Base-by-base conservation (phyloP, 35 echinoderm and acorn worm genomes). In the Apostichopus parvimensis region DNA sequence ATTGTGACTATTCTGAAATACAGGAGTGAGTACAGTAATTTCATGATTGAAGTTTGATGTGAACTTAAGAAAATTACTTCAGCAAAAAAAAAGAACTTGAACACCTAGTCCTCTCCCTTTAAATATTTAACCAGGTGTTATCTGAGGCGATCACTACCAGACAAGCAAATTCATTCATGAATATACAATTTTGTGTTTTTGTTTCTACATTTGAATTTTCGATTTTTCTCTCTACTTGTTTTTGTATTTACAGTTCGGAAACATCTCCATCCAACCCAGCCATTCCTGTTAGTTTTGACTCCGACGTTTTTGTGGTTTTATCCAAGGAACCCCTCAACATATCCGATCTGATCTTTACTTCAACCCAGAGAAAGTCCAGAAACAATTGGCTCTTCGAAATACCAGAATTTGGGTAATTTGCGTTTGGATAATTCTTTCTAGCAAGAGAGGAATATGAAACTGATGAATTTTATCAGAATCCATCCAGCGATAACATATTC, bases 181-280 rank as follows among this genome's bases (percentile, higher is more conserved):
- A 45, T 68, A 17, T 0, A 24, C 13, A 54, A 9, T 54, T 6
- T 80, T 54, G 20, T 28, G 34, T 80, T 0, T 80, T 11, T 80
- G 22, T 17, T 54, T 18, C 21, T 80, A 28, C 61, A 45, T 7
- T 91, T 0, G 79, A 6, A 15, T 15, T 68, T 18, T 68, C 0
- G 0, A 68, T 45, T 45, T 45, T 45, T 45, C 0, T 45, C 34
- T 45, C 34, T 45, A 3, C 34, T 45, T 45, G 34, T 61, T 60
- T 21, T 17, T 77, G 9, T 78, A 4, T 61, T 89, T 81, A 13
- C n/a, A 93, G 92, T 89, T 79, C 73, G 15, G 78, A 89, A 57
- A 87, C 92, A 45, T 78, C 92, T 13, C 85, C 84, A 68, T 93
- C 92, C 22, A 87, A 60, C 54, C 92, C 92, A 53, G 17, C 84